Base-by-base conservation (phyloP, 2,113 vertebrate species). In the Tor tambroides region DNA sequence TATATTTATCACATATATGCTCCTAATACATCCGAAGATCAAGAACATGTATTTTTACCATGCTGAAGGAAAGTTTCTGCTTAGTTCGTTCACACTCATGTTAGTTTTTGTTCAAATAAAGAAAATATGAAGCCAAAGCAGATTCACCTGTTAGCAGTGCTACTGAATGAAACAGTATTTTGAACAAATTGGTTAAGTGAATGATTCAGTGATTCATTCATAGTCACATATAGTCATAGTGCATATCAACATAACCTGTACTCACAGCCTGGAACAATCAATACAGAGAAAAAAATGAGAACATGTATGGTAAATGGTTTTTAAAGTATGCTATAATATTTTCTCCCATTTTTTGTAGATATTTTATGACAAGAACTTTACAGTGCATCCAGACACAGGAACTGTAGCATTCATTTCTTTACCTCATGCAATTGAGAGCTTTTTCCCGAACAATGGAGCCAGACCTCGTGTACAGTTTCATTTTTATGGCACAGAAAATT, bases 401-500 rank as follows among this genome's bases (percentile, higher is more conserved):
- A 87, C 89, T 41, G 87, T 94, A 83, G 96, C 94, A 38, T 95
- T 94, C 0, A 96, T 98, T 88, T 95, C 95, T 91, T 91, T 99
- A 86, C 97, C 97, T 3, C 80, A 91, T 84, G 90, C 90, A 0
- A 82, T 97, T 86, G 86, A 91, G 28, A 88, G 89, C 61, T 93
- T 87, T 43, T 91, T 95, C 86, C 86, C 89, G 32, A 88, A 67
- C 56, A 80, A 54, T 3, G 43, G 26, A 30, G 90, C 87, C 2
- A 93, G 19, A 80, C 92, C 94, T 26, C 95, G 95, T 26, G 92
- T 99, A 86, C 96, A 97, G 91, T 98, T 98, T 91, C 95, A 95
- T 26, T 98, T 97, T 91, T 96, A 96, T 89, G 96, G 94, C 59
- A 93, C 87, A 12, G 84, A 92, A 28, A 93, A 94, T 1, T 95